Conservation (phyloP, 2,797 vertebrate genomes). For the Rhinogobio ventralis region DNA sequence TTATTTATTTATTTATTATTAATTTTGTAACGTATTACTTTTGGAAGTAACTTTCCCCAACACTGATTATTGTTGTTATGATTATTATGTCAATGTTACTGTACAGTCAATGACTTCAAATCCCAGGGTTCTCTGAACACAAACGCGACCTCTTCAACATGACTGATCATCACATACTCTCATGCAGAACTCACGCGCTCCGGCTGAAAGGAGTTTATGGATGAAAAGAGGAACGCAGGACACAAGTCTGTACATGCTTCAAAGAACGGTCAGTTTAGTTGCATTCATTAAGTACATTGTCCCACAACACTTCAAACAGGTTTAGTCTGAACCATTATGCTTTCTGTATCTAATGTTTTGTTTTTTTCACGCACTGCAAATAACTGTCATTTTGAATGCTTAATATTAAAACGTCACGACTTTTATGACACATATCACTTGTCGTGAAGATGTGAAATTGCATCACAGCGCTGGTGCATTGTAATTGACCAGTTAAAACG, state of each 20-base stretch:
- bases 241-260: neutral
- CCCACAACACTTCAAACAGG: neutral
- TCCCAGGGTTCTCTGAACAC: constrained; percentile 21
- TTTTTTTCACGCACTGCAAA: neutral
- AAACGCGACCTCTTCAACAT: neutral
- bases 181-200: neutral
- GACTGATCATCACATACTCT: neutral
- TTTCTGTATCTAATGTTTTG: neutral
- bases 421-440: neutral
- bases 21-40: neutral
- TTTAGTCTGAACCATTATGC: neutral
- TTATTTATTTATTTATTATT: too few relatives aligned
- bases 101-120: constrained; percentile 1
- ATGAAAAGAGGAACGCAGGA: neutral
- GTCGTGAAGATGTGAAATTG: neutral
- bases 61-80: neutral
- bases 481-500: neutral
- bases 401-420: neutral
- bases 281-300: neutral
- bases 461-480: neutral
- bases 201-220: neutral
- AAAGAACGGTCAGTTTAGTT: neutral
- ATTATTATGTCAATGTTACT: neutral
- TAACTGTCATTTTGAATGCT: neutral
- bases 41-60: neutral